A percentile compares a stretch with the other conserved stretches of the same genome.
phyloP scores from a whole-genome alignment of 2,797 vertebrate species.

The Oryzias sinensis region DNA sequence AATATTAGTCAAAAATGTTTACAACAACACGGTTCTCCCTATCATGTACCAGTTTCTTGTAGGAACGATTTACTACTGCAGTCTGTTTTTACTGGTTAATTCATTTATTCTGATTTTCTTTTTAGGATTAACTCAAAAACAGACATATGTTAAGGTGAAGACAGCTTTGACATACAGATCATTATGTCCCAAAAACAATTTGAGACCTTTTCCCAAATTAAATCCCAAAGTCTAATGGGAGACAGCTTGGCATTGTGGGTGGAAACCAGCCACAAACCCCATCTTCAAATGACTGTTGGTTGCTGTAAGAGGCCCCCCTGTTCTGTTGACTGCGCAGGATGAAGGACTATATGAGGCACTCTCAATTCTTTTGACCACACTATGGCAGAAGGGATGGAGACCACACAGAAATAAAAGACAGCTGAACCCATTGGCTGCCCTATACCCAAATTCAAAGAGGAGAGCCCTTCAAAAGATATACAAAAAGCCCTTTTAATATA shows the following conservation, averaged over 20 bases:
- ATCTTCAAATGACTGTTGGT: constrained; percentile 72
- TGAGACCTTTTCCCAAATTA: constrained; percentile 71
- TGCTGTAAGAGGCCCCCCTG: constrained; percentile 63
- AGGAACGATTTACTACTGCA: background rate
- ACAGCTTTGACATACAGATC: constrained; percentile 53
- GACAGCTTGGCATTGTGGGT: constrained; percentile 76
- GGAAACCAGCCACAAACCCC: constrained; percentile 79
- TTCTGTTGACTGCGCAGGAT: constrained; percentile 69
- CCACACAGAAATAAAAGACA: constrained; percentile 71
- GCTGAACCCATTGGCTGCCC: constrained; percentile 57
- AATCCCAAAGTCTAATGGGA: constrained; percentile 79
- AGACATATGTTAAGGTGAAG: constrained; percentile 49
- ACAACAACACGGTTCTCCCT: no score
- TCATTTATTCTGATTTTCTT: constrained; percentile 6
- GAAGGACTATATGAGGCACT: constrained; percentile 49
- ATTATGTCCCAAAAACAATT: constrained; percentile 48
- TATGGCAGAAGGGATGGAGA: constrained; percentile 68
- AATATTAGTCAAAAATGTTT: no score
- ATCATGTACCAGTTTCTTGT: no score
- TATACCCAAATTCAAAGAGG: constrained; percentile 38
- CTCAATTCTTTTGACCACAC: constrained; percentile 69
- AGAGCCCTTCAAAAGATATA: constrained; percentile 36
- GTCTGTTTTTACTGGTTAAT: constrained; percentile 28
- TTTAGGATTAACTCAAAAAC: constrained; percentile 65
- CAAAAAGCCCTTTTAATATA: background rate